A percentile compares a stretch with the other conserved stretches of the same genome.
Evolutionary conservation across 2,888 invertebrate genomes (phyloP).

Genomic region (Phyllotreta striolata): DNA sequence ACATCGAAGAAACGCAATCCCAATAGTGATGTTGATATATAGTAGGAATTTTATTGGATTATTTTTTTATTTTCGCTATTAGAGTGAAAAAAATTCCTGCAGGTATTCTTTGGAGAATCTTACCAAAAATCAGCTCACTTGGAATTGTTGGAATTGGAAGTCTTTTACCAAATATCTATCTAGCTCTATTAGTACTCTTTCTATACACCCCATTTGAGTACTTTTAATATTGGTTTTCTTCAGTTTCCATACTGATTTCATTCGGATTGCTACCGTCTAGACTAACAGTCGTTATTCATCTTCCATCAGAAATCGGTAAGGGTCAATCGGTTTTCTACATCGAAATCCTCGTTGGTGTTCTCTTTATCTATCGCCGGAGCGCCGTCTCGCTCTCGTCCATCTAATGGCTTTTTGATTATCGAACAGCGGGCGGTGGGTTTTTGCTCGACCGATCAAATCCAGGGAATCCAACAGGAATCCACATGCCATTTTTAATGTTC

Average conservation of each 20-base stretch:
- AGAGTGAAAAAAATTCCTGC: too few species aligned
- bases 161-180: too few species aligned
- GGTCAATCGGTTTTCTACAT: slow-evolving; percentile 9
- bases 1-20: slow-evolving; percentile 13
- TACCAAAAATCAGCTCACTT: too few species aligned
- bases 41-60: slow-evolving; percentile 4
- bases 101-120: too few species aligned
- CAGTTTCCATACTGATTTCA: neutral
- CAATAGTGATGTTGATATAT: slow-evolving; percentile 6
- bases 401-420: slow-evolving; percentile 60
- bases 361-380: slow-evolving; percentile 45
- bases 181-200: neutral
- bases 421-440: slow-evolving; percentile 50
- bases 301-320: slow-evolving; percentile 12
- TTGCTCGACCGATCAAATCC: slow-evolving; percentile 29
- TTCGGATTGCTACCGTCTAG: neutral
- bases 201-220: neutral
- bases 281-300: slow-evolving; percentile 18
- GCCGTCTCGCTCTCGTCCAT: slow-evolving; percentile 53
- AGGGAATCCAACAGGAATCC: neutral
- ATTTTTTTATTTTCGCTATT: too few species aligned
- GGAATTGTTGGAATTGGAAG: too few species aligned
- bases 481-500: too few species aligned
- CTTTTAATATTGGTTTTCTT: neutral
- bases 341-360: slow-evolving; percentile 13